phyloP scores from a whole-genome alignment of 2,113 vertebrate species.

The Cryptotis parvus region DNA sequence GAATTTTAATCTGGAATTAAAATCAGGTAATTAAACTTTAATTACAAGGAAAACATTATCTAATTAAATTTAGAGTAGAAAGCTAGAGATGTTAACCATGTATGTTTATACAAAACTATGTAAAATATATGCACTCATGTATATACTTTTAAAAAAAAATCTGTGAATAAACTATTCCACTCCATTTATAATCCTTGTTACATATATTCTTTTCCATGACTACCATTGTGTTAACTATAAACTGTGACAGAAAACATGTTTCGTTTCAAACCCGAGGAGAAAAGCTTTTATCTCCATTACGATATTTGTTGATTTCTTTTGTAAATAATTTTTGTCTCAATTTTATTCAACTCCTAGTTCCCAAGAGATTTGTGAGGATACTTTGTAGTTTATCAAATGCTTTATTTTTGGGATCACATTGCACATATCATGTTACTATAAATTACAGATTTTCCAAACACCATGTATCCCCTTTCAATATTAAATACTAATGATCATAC shows the following conservation, averaged over 20 bases:
- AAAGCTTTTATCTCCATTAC: background rate
- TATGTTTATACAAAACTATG: too few relatives aligned
- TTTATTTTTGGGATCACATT: background rate
- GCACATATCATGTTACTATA: background rate
- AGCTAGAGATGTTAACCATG: too few relatives aligned
- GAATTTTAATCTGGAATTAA: background rate
- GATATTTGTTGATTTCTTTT: background rate
- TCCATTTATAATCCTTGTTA: background rate
- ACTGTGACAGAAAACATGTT: background rate
- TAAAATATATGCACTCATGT: background rate
- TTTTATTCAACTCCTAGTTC: background rate
- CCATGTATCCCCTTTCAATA: background rate
- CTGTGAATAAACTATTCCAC: background rate
- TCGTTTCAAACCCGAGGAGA: background rate
- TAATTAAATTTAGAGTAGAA: too few relatives aligned
- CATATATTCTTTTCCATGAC: background rate
- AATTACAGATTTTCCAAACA: background rate
- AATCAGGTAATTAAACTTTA: too few relatives aligned
- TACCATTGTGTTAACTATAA: background rate
- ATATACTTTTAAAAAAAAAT: background rate
- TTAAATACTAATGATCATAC: background rate
- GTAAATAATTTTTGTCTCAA: background rate
- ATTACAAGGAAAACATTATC: too few relatives aligned
- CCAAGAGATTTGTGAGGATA: background rate
- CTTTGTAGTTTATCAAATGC: background rate